Evolutionary conservation across 2,797 vertebrate species (phyloP).

Genomic region (Pseudochirops cupreus): DNA sequence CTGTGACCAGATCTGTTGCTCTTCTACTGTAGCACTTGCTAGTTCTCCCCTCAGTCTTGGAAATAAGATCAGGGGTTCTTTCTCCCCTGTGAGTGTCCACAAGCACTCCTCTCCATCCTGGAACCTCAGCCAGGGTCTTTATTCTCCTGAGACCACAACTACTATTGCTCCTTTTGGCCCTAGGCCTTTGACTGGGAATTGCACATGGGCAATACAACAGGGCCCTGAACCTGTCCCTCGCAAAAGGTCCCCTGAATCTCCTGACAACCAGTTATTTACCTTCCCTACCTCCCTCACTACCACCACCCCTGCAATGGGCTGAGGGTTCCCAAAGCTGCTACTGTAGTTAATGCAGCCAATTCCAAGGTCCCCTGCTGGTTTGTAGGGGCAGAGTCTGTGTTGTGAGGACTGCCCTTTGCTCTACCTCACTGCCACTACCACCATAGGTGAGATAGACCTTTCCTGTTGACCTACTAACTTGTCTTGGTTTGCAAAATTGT

Average conservation of each 20-base stretch:
- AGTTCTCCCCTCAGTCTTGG: background rate
- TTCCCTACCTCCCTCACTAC: background rate
- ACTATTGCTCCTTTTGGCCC: background rate
- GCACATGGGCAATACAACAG: background rate
- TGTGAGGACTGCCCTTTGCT: background rate
- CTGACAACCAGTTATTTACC: background rate
- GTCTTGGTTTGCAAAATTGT: background rate
- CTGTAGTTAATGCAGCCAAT: background rate
- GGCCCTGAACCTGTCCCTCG: background rate
- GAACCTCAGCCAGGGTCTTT: background rate
- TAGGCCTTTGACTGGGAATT: background rate
- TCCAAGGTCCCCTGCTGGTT: background rate
- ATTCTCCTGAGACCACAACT: background rate
- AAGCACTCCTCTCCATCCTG: background rate
- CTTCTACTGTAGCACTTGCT: background rate
- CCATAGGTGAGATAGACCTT: background rate
- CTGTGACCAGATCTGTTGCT: background rate
- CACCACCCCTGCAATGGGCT: background rate
- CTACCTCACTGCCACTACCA: background rate
- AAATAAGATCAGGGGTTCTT: background rate
- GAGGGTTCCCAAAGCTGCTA: background rate
- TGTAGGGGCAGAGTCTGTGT: background rate
- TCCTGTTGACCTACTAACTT: background rate
- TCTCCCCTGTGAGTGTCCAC: background rate
- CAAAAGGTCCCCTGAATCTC: background rate